Base-by-base conservation (phyloP, 2,888 invertebrate species). In the Cylindroiulus punctatus region DNA sequence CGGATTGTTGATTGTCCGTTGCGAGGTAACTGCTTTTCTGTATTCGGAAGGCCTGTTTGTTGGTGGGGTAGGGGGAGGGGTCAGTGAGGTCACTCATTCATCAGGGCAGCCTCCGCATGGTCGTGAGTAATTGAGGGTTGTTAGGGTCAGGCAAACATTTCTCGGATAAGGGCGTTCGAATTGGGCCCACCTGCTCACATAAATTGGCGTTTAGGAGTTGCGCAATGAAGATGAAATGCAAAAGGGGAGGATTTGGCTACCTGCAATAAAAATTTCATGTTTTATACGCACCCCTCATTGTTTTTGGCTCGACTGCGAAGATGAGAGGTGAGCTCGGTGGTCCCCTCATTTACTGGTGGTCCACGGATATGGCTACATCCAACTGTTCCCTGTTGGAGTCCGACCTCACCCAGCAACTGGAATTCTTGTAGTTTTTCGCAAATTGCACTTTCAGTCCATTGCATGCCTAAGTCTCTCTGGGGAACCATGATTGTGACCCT, bases 81-180 rank as follows among this genome's bases (percentile, higher is more conserved):
- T 57, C n/a, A n/a, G 57, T 57, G 22, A 22, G 57, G 22, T 44
- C 57, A 65, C 57, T 65, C 57, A 65, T 65, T 65, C 57, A 65
- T 22, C 57, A 65, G 57, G 8, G 22, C 57, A 65, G 8, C 22
- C 57, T 65, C 22, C 57, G 22, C 57, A 22, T 22, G 8, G 57
- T n/a, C 57, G n/a, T 65, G 57, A 65, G 57, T 65, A 65, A 65
- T 65, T 65, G 57, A n/a, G 57, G 57, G 57, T 65, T 65, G 57
- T 65, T 65, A 65, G 57, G 57, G 57, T 65, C 57, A 65, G 57
- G 0, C 57, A 65, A 65, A 65, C 57, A 65, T 65, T 65, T 7
- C 22, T 12, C 57, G 0, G 57, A 65, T 65, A 65, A 65, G 57
- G 57, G 57, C 26, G 57, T 65, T 22, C 22, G 22, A 65, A 65